These are phyloP conservation scores for Dichetophora obliterata DNA, from an alignment of 2,888 invertebrate species.

Conservation along the genomic window DNA sequence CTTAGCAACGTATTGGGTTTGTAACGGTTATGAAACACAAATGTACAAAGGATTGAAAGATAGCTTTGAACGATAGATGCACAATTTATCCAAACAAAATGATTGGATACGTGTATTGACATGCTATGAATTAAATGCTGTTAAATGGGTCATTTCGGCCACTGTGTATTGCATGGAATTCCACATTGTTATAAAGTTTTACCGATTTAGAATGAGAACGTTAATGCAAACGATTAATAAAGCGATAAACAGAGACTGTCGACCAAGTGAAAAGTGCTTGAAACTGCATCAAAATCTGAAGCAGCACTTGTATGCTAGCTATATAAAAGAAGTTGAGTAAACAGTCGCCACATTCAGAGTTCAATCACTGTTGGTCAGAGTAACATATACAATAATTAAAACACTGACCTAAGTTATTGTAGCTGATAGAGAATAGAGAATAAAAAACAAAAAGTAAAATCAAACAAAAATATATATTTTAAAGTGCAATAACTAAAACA, in stretches of 20 bases:
- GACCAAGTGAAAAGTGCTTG: not conserved
- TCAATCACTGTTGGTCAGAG: slow-evolving; percentile 35
- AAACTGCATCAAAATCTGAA: not conserved
- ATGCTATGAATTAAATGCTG: too few species aligned
- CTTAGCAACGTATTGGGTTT: too few species aligned
- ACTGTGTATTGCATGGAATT: too few species aligned
- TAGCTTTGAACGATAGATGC: too few species aligned
- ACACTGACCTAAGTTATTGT: slow-evolving; percentile 20
- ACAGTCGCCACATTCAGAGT: slow-evolving; percentile 35
- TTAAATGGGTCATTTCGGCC: too few species aligned
- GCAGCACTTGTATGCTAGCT: not conserved
- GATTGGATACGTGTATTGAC: too few species aligned
- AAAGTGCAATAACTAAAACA: not conserved
- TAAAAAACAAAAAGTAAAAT: not conserved
- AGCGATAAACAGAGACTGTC: not conserved
- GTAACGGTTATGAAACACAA: too few species aligned
- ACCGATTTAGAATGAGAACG: not conserved
- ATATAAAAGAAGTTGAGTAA: slow-evolving; percentile 33
- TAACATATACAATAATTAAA: slow-evolving; percentile 1
- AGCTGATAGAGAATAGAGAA: not conserved
- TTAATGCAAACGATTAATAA: not conserved
- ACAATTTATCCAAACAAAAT: too few species aligned
- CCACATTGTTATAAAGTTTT: too few species aligned
- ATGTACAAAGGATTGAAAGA: too few species aligned
- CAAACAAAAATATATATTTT: not conserved